A percentile compares a stretch with the other conserved stretches of the same genome.
Conservation (phyloP, 2,888 invertebrate genomes). For the Cephus pygmeus region DNA sequence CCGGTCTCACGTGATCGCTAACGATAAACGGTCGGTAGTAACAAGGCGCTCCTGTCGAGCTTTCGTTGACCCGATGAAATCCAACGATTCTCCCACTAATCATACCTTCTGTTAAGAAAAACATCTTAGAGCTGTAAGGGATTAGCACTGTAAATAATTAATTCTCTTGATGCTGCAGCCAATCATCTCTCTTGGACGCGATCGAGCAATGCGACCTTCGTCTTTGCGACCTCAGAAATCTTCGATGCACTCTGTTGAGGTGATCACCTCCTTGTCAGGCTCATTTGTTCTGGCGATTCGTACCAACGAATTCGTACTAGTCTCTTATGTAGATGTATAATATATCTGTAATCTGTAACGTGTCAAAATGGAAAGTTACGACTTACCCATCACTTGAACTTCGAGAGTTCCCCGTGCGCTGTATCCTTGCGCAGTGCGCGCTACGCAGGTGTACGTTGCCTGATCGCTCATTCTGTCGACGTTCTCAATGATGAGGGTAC, state of each 20-base stretch:
- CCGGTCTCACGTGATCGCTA: background rate
- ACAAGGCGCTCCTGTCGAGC: background rate
- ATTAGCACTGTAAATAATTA: background rate
- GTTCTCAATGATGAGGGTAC: constrained; percentile 92
- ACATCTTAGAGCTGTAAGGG: background rate
- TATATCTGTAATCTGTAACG: background rate
- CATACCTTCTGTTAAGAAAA: background rate
- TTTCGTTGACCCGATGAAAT: background rate
- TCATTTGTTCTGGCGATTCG: background rate
- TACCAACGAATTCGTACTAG: background rate
- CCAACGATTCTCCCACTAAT: background rate
- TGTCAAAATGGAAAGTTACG: background rate
- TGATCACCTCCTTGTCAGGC: background rate
- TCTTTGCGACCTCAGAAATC: background rate
- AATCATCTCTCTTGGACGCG: background rate
- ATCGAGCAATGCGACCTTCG: background rate
- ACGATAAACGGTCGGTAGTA: background rate
- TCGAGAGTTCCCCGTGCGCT: constrained; percentile 88
- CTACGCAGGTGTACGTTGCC: constrained; percentile 94
- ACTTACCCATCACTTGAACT: constrained; percentile 97
- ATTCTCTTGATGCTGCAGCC: background rate
- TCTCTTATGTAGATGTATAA: background rate
- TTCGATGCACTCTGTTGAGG: background rate
- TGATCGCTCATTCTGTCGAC: constrained; percentile 93
- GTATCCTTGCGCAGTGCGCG: constrained; percentile 91